Conservation (phyloP, 2,797 vertebrate genomes). For the Melanogrammus aeglefinus region DNA sequence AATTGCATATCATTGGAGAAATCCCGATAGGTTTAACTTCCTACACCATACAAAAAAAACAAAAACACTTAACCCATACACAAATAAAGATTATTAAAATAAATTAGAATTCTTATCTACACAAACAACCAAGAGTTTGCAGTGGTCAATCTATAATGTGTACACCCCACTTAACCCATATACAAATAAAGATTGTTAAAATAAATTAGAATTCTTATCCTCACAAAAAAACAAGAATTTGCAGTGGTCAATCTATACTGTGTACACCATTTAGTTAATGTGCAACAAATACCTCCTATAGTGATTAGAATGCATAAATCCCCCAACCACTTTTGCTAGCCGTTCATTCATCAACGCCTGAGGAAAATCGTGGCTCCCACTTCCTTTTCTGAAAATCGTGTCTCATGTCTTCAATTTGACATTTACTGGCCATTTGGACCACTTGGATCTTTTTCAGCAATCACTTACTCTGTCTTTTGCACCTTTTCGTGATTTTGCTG, state of each 20-base stretch:
- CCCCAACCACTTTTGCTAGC: slow-evolving; percentile 34
- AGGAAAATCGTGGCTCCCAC: slow-evolving; percentile 32
- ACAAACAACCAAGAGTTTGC: slow-evolving; percentile 36
- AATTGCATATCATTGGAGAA: slow-evolving; percentile 65
- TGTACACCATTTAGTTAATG: slow-evolving; percentile 26
- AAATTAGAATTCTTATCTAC: slow-evolving; percentile 31
- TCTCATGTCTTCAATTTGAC: slow-evolving; percentile 25
- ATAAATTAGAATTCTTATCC: slow-evolving; percentile 19
- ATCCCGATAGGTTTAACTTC: slow-evolving; percentile 41
- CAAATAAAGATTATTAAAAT: slow-evolving; percentile 20
- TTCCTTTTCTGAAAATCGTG: slow-evolving; percentile 28
- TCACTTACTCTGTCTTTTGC: slow-evolving; percentile 69
- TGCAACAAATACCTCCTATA: slow-evolving; percentile 42
- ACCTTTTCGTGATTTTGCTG: slow-evolving; percentile 83
- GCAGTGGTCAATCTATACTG: slow-evolving; percentile 37
- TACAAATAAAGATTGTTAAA: slow-evolving; percentile 25
- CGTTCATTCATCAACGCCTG: slow-evolving; percentile 29
- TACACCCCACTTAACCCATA: slow-evolving; percentile 16
- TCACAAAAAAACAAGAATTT: slow-evolving; percentile 41
- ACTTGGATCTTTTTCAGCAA: slow-evolving; percentile 7
- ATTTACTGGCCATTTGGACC: slow-evolving; percentile 42
- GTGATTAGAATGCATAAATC: slow-evolving; percentile 39
- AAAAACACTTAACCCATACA: slow-evolving; percentile 13
- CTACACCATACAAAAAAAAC: slow-evolving; percentile 43
- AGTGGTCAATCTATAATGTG: slow-evolving; percentile 37